Percentiles rank a stretch among this genome's conserved stretches.
These are phyloP conservation scores for Pandion haliaetus DNA, from an alignment of 2,113 vertebrate genomes.

Conservation along the genomic window DNA sequence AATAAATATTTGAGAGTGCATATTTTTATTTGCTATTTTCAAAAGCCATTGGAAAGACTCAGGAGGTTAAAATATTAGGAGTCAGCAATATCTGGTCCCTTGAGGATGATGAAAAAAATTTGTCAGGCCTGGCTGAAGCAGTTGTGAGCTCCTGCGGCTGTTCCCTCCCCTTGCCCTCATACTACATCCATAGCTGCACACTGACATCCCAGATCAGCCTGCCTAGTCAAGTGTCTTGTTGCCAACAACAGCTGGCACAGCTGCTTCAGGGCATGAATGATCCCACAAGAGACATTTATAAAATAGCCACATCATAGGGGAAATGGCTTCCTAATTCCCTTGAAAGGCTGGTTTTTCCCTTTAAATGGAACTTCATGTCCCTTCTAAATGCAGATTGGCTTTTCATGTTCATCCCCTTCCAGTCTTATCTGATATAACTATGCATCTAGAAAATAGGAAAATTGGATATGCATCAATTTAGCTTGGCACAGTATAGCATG, in stretches of 20 bases:
- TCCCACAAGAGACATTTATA: neutral
- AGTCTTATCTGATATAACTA: neutral
- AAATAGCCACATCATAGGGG: neutral
- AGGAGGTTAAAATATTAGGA: neutral
- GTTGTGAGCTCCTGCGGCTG: neutral
- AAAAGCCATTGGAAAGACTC: neutral
- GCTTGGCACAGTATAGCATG: neutral
- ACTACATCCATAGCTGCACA: neutral
- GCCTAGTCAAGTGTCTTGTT: neutral
- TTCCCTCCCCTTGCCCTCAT: neutral
- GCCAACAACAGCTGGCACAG: neutral
- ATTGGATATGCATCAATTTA: neutral
- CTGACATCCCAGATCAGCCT: neutral
- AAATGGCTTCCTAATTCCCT: neutral
- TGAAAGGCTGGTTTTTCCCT: neutral
- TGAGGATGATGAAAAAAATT: neutral
- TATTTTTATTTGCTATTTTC: neutral
- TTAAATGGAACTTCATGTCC: neutral
- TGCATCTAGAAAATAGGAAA: neutral
- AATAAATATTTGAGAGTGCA: neutral
- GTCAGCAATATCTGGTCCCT: neutral
- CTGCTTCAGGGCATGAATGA: neutral
- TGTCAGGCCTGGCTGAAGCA: neutral
- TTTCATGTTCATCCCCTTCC: neutral
- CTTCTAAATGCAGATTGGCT: neutral